A percentile compares a stretch with the other conserved stretches of the same genome.
Evolutionary conservation across 2,113 vertebrate genomes (phyloP).

Genomic region (Urocynchramus pylzowi): DNA sequence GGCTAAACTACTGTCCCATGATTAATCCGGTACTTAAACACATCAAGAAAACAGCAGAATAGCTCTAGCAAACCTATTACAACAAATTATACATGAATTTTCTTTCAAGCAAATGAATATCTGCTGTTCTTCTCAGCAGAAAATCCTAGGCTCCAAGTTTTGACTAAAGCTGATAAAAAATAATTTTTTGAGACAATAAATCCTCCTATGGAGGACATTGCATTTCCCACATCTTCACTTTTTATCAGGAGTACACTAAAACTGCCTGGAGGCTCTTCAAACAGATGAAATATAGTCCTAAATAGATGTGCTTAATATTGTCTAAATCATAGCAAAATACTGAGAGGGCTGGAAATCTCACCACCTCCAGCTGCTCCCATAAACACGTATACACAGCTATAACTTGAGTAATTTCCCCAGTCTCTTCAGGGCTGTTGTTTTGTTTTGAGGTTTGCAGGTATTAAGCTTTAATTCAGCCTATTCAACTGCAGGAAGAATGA

Average conservation of each 20-base stretch:
- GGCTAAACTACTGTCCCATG: background rate
- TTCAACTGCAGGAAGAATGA: background rate
- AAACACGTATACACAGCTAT: background rate
- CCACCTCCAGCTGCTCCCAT: constrained; percentile 12
- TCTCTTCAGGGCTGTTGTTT: constrained; percentile 8
- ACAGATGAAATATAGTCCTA: constrained; percentile 33
- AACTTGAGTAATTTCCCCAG: constrained; percentile 22
- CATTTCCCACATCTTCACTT: constrained; percentile 36
- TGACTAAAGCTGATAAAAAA: constrained; percentile 59
- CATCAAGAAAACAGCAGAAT: background rate
- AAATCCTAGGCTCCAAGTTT: background rate
- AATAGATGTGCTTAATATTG: constrained; percentile 49
- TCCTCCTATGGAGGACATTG: constrained; percentile 8
- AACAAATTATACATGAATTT: constrained; percentile 26
- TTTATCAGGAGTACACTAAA: constrained; percentile 63
- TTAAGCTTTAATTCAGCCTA: background rate
- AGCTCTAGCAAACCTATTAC: background rate
- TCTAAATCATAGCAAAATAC: constrained; percentile 58
- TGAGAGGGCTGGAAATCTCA: constrained; percentile 39
- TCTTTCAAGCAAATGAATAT: constrained; percentile 16
- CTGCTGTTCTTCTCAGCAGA: constrained; percentile 5
- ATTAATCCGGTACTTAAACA: background rate
- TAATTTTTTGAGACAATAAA: constrained; percentile 46
- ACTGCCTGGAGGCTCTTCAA: constrained; percentile 46
- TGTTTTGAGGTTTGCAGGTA: background rate